Percentiles rank a stretch among this genome's conserved stretches.
phyloP scores from a whole-genome alignment of 1,140 invertebrate genomes.

The Drosophila punjabiensis region DNA sequence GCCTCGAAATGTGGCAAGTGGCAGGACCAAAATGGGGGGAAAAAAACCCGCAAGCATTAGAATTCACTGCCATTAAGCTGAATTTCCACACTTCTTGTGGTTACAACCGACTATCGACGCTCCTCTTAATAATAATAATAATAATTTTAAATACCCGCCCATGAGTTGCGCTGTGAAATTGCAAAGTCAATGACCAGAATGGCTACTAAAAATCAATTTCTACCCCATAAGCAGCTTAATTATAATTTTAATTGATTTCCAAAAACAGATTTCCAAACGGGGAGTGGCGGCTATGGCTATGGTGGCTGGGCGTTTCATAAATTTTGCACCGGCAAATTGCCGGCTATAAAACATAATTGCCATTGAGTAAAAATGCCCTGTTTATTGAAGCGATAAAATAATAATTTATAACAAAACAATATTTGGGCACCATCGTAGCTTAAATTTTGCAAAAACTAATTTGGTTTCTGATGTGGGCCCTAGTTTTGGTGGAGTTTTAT shows the following conservation, averaged over 20 bases:
- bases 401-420: constrained; percentile 45
- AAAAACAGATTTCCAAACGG: constrained; percentile 48
- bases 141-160: constrained; percentile 23
- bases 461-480: not conserved
- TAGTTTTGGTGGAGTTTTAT: not conserved
- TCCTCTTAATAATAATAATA: constrained; percentile 31
- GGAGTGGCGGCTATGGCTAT: not conserved
- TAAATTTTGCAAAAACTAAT: constrained; percentile 31
- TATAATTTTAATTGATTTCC: constrained; percentile 72
- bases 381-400: constrained; percentile 58
- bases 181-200: constrained; percentile 48
- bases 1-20: constrained; percentile 51
- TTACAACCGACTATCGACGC: constrained; percentile 11
- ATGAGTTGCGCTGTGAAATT: constrained; percentile 5
- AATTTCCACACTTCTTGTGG: constrained; percentile 43
- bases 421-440: not conserved
- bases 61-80: constrained; percentile 36
- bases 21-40: constrained; percentile 7
- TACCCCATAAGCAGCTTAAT: constrained; percentile 61
- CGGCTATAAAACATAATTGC: constrained; percentile 42
- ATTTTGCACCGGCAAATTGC: constrained; percentile 44
- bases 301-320: constrained; percentile 2
- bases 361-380: constrained; percentile 31
- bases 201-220: constrained; percentile 65
- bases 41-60: constrained; percentile 23